These are phyloP conservation scores for Microplitis manilae DNA, from an alignment of 2,888 invertebrate genomes.

Conservation along the genomic window DNA sequence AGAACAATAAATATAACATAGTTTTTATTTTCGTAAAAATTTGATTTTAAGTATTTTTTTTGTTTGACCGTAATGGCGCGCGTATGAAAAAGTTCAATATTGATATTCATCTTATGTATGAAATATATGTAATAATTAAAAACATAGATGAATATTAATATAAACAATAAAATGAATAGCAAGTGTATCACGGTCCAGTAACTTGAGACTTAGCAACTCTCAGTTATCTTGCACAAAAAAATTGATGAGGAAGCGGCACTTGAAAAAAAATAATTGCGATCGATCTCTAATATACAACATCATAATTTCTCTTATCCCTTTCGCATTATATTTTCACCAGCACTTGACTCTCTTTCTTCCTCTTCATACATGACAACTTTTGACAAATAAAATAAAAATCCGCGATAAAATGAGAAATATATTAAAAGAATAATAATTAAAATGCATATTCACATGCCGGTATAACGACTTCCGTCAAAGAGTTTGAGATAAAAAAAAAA, in stretches of 20 bases:
- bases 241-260: slow-evolving; percentile 16
- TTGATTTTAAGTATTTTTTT: too few relatives aligned
- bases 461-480: slow-evolving; percentile 29
- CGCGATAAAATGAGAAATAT: slow-evolving; percentile 11
- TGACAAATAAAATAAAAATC: slow-evolving; percentile 24
- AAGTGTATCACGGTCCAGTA: slow-evolving; percentile 4
- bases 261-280: slow-evolving; percentile 38
- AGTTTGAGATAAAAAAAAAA: slow-evolving; percentile 22
- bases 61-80: too few relatives aligned
- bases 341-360: slow-evolving; percentile 26
- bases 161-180: not conserved
- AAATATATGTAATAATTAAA: too few relatives aligned
- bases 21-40: too few relatives aligned
- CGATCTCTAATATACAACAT: slow-evolving; percentile 35
- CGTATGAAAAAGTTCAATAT: too few relatives aligned
- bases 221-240: not conserved
- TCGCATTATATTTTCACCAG: slow-evolving; percentile 33
- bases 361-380: slow-evolving; percentile 13
- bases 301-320: slow-evolving; percentile 10
- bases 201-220: slow-evolving; percentile 12
- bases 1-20: too few relatives aligned
- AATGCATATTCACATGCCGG: slow-evolving; percentile 20
- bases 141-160: too few relatives aligned
- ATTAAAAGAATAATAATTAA: slow-evolving; percentile 12
- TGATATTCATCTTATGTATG: too few relatives aligned